Evolutionary conservation across 2,888 invertebrate genomes (phyloP).

Genomic region (Hemithea aestivaria): DNA sequence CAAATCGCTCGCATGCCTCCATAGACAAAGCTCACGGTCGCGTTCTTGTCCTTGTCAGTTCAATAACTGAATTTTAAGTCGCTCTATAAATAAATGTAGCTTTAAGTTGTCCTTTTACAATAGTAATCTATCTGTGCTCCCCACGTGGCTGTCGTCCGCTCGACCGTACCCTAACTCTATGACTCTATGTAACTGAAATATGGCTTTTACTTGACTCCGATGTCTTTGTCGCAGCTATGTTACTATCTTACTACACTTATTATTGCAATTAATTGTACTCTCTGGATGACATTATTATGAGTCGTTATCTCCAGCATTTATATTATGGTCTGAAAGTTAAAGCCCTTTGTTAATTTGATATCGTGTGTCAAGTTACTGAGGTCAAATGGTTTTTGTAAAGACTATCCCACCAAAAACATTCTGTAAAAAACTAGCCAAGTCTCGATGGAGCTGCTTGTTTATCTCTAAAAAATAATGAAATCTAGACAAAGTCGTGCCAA

Average conservation of each 20-base stretch:
- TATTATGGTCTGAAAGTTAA: conserved; percentile 4
- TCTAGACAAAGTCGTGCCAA: no score
- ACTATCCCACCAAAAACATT: no score
- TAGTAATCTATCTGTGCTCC: conserved; percentile 54
- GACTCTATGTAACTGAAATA: conserved; percentile 47
- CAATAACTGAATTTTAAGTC: conserved; percentile 26
- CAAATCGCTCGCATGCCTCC: conserved; percentile 33
- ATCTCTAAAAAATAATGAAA: no score
- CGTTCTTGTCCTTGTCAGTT: conserved; percentile 24
- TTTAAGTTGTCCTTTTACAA: conserved; percentile 45
- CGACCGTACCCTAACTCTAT: conserved; percentile 32
- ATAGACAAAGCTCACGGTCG: conserved; percentile 23
- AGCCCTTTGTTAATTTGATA: not conserved
- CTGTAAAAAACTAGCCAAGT: no score
- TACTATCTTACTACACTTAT: conserved; percentile 1
- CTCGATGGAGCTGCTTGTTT: no score
- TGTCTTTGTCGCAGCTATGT: conserved; percentile 26
- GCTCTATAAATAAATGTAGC: conserved; percentile 33
- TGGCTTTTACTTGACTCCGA: conserved; percentile 40
- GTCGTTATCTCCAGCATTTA: not conserved
- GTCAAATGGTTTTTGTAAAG: no score
- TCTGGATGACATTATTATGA: conserved; percentile 1
- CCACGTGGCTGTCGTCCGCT: conserved; percentile 40
- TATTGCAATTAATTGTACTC: conserved; percentile 6
- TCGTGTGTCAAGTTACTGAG: no score